Base-by-base conservation (phyloP, 2,113 vertebrate genomes). In the Mesoclemmys tuberculata region DNA sequence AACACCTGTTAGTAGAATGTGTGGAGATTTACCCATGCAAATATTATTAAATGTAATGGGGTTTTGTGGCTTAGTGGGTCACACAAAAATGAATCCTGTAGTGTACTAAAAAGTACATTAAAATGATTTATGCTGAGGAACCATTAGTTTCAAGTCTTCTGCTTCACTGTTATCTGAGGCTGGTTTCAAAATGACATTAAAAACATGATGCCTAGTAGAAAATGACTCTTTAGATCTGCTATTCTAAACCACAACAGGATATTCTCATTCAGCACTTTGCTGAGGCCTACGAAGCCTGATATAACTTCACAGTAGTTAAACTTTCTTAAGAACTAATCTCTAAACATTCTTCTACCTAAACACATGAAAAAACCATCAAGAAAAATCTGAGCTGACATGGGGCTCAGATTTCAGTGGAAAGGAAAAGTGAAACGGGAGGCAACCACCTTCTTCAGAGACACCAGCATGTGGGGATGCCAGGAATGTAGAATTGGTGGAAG, bases 11-110 rank as follows among this genome's bases (percentile, higher is more conserved):
- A 71, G 6, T 61, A 6, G 24, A 86, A 46, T 0, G 54, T n/a
- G 14, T 2, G 21, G 2, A 3, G 0, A 0, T 1, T 5, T n/a
- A 27, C 49, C 54, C n/a, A 4, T 9, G 2, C 4, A 54, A 88
- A 1, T 49, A 4, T 3, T 48, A 52, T 54, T 56, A 74, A 84
- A 46, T 35, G 54, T 27, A 35, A 1, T 55, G 11, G 2, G 44
- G 2, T 78, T 29, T 49, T 27, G 56, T 6, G 54, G 12, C 10
- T 22, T 2, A 49, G 26, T 1, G 12, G 2, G 61, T 7, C 78
- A 52, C 8, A 79, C 9, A 24, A 16, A 19, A 44, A 10, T 48
- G 4, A 3, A 49, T 41, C 79, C 78, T 54, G 86, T 18, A 27
- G 24, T 61, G 3, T 77, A 90, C 80, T 38, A 80, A 56, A 82